Evolutionary conservation across 2,113 vertebrate genomes (phyloP), one percentile per base, ranked within the genome.

Genomic region (Coregonus clupeaformis): DNA sequence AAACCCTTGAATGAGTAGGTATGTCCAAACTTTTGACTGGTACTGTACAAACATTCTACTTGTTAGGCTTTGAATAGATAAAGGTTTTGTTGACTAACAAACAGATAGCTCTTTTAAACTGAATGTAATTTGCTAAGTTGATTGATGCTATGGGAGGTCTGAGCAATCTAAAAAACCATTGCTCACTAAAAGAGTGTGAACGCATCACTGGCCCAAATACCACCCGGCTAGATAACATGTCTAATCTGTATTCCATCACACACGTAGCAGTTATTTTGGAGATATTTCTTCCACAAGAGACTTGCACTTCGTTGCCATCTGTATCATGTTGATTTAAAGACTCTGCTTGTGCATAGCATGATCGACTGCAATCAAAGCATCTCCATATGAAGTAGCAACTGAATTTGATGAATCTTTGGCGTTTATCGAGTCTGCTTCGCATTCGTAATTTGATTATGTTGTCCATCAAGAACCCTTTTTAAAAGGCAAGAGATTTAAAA

Each of bases 61-160:
- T 52, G 14, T 52, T 60, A 60, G 16, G n/a, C 57, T 60, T 60
- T 60, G 20, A 22, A 11, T 5, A 60, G 57, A 60, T 60, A 60
- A 3, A 24, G 57, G 16, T 9, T 60, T 60, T 24, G 57, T 60
- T n/a, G 7, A 60, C 57, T 67, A 67, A 67, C 64, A 3, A 36
- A 67, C 9, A 32, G 5, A 18, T 29, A 67, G 12, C 30, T 36
- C 14, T 36, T 67, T 16, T 67, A 62, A 32, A 63, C 36, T 16
- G 11, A 25, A 63, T 20, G 11, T 20, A 16, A 62, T 63, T 36
- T 63, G 3, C 30, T 13, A 22, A 62, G 55, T 4, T 62, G 22
- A 72, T 72, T 72, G 55, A 32, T 45, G 3, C 52, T 52, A 13
- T 27, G 68, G 68, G 11, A 55, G 29, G 47, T 22, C 68, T 57